Evolutionary conservation across 2,888 invertebrate species (phyloP), one percentile per base, ranked within the genome.

Genomic region (Cephus pulcher): DNA sequence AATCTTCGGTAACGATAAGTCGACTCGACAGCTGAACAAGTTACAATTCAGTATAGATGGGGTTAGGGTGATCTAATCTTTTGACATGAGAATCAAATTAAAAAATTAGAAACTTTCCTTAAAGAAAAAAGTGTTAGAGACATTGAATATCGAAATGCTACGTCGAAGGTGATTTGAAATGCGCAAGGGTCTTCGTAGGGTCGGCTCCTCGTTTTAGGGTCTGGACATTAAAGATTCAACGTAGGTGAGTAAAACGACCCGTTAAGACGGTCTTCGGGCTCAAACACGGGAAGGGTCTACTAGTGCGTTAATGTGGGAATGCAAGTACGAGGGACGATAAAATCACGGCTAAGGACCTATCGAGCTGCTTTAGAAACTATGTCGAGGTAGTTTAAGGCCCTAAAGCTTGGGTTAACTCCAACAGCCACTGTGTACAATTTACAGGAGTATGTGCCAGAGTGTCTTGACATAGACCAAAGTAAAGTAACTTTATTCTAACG

Each of bases 211-310:
- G 15, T 56, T 56, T 1, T 56, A 56, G 76, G 74, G 37, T 75
- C 76, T 75, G 79, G 73, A 83, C 83, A 80, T 84, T 84, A 84
- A 84, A 84, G 79, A 80, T 84, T 84, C 80, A 84, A 76, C 78
- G 70, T 76, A 74, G 73, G 75, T 71, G 75, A 75, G 40, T 71
- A n/a, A 76, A 69, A 74, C 37, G 30, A 35, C 75, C 75, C 73
- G 76, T 78, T 77, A 76, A 75, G 69, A n/a, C 71, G 35, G 74
- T 74, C 74, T 40, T 75, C 56, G 34, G 35, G 69, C 23, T 23
- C 23, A 23, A 56, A 56, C 23, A 56, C 56, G 23, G 56, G 56
- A 56, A 40, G 40, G 40, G 40, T 15, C 23, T 40, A 40, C 15
- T 23, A 9, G 40, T 40, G 40, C 71, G 71, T 70, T 70, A 70